These are phyloP conservation scores for Engraulis encrasicolus DNA, from an alignment of 2,113 vertebrate genomes.

Conservation along the genomic window DNA sequence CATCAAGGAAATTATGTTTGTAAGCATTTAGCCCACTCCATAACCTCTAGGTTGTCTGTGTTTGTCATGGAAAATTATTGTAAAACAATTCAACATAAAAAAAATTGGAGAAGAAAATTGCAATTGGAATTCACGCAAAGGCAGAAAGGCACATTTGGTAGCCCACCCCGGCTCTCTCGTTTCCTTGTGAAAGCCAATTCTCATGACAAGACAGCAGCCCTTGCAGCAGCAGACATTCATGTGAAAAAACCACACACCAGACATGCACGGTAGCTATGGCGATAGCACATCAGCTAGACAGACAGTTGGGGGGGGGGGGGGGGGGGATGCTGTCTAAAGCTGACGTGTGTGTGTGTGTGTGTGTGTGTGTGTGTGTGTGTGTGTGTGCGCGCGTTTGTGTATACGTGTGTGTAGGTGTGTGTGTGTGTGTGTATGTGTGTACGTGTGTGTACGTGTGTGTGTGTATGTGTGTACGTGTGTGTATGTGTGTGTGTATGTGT, in stretches of 20 bases:
- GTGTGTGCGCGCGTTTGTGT: background rate
- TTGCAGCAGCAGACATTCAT: background rate
- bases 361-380: no score
- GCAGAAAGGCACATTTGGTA: background rate
- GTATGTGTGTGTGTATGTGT: background rate
- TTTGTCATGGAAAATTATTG: no score
- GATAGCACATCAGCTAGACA: background rate
- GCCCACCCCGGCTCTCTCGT: background rate
- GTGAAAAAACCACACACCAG: conserved; percentile 1
- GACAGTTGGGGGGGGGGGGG: background rate
- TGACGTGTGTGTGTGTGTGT: background rate
- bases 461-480: background rate
- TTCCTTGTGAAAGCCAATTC: background rate
- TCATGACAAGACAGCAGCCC: background rate
- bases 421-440: background rate
- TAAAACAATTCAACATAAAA: no score
- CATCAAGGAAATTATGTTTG: no score
- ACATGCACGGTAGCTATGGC: background rate
- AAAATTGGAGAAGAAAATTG: no score
- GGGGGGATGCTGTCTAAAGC: background rate
- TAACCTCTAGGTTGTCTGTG: no score
- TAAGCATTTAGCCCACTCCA: no score
- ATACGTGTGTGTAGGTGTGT: background rate
- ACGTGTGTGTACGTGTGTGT: background rate
- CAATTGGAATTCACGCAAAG: background rate